Evolutionary conservation across 2,797 vertebrate genomes (phyloP).

Genomic region (Bufotes viridis): DNA sequence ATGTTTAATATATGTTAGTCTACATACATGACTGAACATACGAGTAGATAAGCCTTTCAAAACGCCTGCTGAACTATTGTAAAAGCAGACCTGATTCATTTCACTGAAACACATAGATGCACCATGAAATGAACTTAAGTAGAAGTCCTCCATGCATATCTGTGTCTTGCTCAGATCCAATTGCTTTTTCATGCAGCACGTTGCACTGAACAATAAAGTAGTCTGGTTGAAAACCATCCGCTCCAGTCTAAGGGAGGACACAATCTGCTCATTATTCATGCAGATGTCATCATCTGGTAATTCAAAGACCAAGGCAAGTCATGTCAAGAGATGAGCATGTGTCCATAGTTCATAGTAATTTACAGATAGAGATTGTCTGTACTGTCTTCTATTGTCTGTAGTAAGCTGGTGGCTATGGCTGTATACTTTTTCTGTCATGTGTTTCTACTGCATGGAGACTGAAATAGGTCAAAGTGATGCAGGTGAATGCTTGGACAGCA

Average conservation of each 20-base stretch:
- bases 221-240: not conserved
- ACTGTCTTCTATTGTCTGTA: not conserved
- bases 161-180: not conserved
- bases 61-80: not conserved
- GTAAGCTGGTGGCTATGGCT: not conserved
- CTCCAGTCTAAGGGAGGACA: not conserved
- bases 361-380: not conserved
- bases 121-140: not conserved
- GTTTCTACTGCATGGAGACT: not conserved
- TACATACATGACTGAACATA: not conserved
- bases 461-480: not conserved
- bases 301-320: slow-evolving; percentile 21
- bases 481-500: not conserved
- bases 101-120: not conserved
- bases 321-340: not conserved
- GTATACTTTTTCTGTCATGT: not conserved
- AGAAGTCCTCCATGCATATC: slow-evolving; percentile 20
- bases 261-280: not conserved
- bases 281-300: not conserved
- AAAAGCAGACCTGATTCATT: not conserved
- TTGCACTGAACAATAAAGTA: slow-evolving; percentile 10
- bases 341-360: not conserved
- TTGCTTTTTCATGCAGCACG: not conserved
- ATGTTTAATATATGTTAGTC: slow-evolving; percentile 10
- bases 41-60: not conserved